Base-by-base conservation (phyloP, 2,113 vertebrate species). In the Callipepla californica region DNA sequence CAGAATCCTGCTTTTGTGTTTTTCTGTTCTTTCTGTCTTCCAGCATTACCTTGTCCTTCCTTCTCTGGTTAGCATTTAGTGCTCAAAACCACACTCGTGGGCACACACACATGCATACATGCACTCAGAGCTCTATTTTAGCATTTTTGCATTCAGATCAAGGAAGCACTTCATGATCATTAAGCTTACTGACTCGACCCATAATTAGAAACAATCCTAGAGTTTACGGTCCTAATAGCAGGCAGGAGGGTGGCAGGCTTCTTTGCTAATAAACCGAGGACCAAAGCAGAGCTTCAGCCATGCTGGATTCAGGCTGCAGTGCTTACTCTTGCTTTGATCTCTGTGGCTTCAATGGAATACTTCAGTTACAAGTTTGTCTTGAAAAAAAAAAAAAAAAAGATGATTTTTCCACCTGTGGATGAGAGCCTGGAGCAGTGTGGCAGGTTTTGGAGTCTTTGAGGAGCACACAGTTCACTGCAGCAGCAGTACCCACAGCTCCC, bases 1-100 rank as follows among this genome's bases (percentile, higher is more conserved):
- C 96, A 97, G 96, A 91, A 88, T 95, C 90, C 85, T 83, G 76
- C 26, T 87, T 78, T 88, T 26, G 89, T 62, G 82, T 50, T 96
- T 82, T 74, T 75, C 86, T 91, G 0, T 61, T 93, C 94, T 66
- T 87, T 81, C 82, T 93, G 79, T 65, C 70, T 96, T 50, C 61
- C 87, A 92, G 30, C 26, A 84, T 89, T 95, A 73, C 85, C 67
- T 70, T 70, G 2, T 51, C 25, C 77, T 85, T 58, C 76, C 44
- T 57, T 78, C 48, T 70, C 90, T 63, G 47, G 2, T 0, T 12
- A 23, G 48, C 14, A 2, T 19, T 77, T 18, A 13, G 6, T 26
- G 63, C 87, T 82, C 12, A 23, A 5, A 8, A 9, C 23, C 68
- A 51, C 55, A 1, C 61, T 81, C 67, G 3, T 11, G 0, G 7